Evolutionary conservation across 2,113 vertebrate species (phyloP), one percentile per base, ranked within the genome.

Genomic region (Empidonax alnorum): DNA sequence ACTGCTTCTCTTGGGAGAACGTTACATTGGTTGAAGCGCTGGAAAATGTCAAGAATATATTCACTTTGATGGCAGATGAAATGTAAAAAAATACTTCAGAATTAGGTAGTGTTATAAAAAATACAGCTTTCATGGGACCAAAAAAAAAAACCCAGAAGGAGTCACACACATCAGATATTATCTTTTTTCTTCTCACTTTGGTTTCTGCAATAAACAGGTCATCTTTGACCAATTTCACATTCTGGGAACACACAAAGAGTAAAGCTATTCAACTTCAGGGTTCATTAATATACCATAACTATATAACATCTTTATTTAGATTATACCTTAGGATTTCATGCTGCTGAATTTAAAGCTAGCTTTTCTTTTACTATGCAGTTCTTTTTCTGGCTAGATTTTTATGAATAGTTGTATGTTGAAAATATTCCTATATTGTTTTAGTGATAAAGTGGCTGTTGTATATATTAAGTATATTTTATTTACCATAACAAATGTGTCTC

Each of bases 31-130:
- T 10, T 67, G 35, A 74, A 82, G 35, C 9, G 53, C 28, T 67
- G 18, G 23, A 56, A 89, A 67, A 92, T 89, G 28, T 76, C 59
- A 75, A 61, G 27, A 66, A 67, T 83, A 33, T 74, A 53, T 75
- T 75, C 25, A 19, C 42, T 87, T 52, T 59, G 24, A 65, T 75
- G 84, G 83, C 33, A 69, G 74, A 72, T 41, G 27, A 92, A 95
- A 92, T 28, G 25, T 42, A 78, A 95, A 88, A 91, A 91, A 94
- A 83, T n/a, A 79, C 56, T 81, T 85, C 72, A 66, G 65, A 82
- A 74, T 35, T 86, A 80, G 28, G 33, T 71, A 55, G 9, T 39
- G 14, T 47, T 92, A 50, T 22, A 74, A 94, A 82, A 41, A 94
- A 42, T 37, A 39, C 21, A 72, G 17, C 19, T 90, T 84, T 86